A percentile compares a stretch with the other conserved stretches of the same genome.
Conservation (phyloP, 92 coral and sea anemone genomes). For the Parazoanthus swiftii region DNA sequence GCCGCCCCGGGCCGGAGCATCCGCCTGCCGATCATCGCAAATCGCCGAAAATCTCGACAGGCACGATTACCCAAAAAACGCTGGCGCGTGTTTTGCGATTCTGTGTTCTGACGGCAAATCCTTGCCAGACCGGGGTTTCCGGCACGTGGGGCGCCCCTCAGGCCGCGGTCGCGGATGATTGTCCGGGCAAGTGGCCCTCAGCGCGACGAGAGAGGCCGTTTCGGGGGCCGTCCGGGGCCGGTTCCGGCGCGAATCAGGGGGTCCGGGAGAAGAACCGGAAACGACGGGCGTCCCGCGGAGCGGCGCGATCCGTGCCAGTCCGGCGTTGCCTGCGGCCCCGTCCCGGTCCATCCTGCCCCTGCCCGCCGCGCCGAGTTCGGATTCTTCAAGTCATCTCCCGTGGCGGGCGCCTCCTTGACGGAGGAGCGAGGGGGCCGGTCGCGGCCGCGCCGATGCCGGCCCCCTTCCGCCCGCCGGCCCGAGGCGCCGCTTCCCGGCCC, state of each 20-base stretch:
- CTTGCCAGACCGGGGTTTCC: not conserved
- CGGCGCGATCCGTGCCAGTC: constrained; percentile 9
- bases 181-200: constrained; percentile 9
- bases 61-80: too few species aligned
- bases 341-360: constrained; percentile 14
- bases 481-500: constrained; percentile 1
- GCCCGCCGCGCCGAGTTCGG: constrained; percentile 13
- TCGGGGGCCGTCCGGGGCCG: constrained; percentile 12
- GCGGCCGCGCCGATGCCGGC: not conserved
- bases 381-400: not conserved
- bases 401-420: not conserved
- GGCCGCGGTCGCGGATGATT: constrained; percentile 8
- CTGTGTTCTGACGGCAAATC: constrained; percentile 6
- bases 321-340: constrained; percentile 4
- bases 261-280: not conserved
- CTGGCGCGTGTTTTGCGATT: too few species aligned
- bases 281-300: too few species aligned
- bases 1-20: too few species aligned
- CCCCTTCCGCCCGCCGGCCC: constrained; percentile 8
- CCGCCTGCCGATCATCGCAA: too few species aligned
- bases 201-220: not conserved
- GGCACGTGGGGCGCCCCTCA: too few species aligned
- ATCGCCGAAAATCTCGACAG: too few species aligned
- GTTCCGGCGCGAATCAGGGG: not conserved
- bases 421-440: not conserved